Evolutionary conservation across 2,888 invertebrate species (phyloP).

Genomic region (Priocnemis perturbator): DNA sequence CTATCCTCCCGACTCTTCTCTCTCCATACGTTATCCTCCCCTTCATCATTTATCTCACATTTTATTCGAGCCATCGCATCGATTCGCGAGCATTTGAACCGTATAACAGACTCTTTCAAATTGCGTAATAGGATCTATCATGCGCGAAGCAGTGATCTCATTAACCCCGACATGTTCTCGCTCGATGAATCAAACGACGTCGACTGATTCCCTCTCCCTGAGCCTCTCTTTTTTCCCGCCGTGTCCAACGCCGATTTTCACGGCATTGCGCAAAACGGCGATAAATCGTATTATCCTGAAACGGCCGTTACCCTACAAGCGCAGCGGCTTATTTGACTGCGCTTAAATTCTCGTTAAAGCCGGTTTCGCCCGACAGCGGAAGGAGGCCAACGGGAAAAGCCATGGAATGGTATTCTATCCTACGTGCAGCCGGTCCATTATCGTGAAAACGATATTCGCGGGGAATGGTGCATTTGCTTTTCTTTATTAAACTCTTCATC

Average conservation of each 20-base stretch:
- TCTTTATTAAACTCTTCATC: slow-evolving; percentile 50
- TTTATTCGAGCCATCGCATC: no score
- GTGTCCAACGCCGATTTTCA: slow-evolving; percentile 51
- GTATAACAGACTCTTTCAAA: no score
- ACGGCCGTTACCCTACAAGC: slow-evolving; percentile 26
- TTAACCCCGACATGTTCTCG: no score
- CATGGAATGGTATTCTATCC: slow-evolving; percentile 17
- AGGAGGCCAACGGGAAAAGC: slow-evolving; percentile 17
- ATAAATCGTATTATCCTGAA: slow-evolving; percentile 59
- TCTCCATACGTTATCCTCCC: no score
- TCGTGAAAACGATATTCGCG: slow-evolving; percentile 39
- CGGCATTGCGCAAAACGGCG: slow-evolving; percentile 48
- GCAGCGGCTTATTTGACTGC: slow-evolving; percentile 47
- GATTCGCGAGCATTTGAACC: no score
- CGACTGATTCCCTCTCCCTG: background rate
- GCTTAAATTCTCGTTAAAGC: slow-evolving; percentile 57
- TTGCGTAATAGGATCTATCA: no score
- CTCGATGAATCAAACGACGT: no score
- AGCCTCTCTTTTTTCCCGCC: slow-evolving; percentile 20
- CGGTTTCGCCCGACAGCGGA: slow-evolving; percentile 26
- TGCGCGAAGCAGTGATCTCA: no score
- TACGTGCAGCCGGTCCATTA: slow-evolving; percentile 25
- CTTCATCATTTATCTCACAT: no score
- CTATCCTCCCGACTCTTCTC: no score
- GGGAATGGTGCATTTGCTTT: slow-evolving; percentile 23